Conservation (phyloP, 2,113 vertebrate genomes). For the Nothobranchius kuhntae region DNA sequence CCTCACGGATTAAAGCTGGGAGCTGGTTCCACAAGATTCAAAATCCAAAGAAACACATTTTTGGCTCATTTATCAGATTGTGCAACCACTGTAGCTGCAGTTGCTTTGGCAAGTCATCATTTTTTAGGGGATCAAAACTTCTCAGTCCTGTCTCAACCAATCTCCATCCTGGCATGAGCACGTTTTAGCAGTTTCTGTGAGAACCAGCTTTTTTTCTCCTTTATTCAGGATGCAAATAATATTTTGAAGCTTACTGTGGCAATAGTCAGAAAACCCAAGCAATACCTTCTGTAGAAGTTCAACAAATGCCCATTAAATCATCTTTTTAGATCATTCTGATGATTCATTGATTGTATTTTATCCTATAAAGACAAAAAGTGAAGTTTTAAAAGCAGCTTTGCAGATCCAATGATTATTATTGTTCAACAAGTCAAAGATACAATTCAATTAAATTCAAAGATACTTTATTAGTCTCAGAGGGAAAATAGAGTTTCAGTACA, state of each 20-base stretch:
- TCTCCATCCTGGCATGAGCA: background rate
- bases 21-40: no score
- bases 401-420: constrained; percentile 21
- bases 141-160: constrained; percentile 12
- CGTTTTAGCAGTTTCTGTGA: constrained; percentile 16
- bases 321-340: no score
- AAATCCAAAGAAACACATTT: no score
- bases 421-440: constrained; percentile 22
- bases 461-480: no score
- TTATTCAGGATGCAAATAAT: constrained; percentile 5
- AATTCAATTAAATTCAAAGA: no score
- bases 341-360: background rate
- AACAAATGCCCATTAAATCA: constrained; percentile 1
- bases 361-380: constrained; percentile 8
- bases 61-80: no score
- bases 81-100: no score
- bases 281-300: constrained; percentile 16
- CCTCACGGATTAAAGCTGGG: no score
- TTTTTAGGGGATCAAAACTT: background rate
- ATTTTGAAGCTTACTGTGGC: constrained; percentile 25
- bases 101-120: background rate
- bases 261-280: constrained; percentile 16
- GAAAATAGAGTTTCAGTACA: no score
- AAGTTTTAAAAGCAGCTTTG: background rate
- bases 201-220: constrained; percentile 21